Conservation (phyloP, 2,797 vertebrate genomes). For the Lagorchestes hirsutus region DNA sequence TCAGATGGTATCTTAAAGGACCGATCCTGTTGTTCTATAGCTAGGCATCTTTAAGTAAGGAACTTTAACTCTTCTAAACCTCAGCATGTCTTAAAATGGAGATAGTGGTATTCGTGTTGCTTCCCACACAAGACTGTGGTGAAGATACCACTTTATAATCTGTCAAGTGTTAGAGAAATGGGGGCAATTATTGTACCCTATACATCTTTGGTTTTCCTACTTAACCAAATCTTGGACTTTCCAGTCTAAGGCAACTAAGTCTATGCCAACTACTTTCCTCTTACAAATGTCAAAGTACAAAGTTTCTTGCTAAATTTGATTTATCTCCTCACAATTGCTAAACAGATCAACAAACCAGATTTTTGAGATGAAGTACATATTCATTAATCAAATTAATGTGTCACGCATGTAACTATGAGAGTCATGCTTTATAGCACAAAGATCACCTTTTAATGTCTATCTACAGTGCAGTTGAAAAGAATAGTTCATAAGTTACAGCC, state of each 20-base stretch:
- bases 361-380: constrained; percentile 13
- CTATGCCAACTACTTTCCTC: background rate
- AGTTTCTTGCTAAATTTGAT: background rate
- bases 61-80: background rate
- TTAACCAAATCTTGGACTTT: background rate
- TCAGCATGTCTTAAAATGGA: background rate
- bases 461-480: background rate
- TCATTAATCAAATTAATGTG: constrained; percentile 12
- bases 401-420: constrained; percentile 4
- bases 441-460: background rate
- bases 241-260: too few species aligned
- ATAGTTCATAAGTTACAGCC: background rate
- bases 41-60: background rate
- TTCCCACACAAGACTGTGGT: background rate
- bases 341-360: background rate
- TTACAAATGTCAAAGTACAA: constrained; percentile 1
- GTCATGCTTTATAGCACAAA: background rate
- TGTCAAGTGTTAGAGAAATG: background rate
- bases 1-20: background rate
- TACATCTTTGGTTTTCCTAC: background rate
- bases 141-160: background rate
- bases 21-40: background rate
- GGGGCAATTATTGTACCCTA: background rate
- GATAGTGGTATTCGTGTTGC: background rate
- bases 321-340: background rate